Conservation (phyloP, 1,140 invertebrate species). For the Mercenaria mercenaria region DNA sequence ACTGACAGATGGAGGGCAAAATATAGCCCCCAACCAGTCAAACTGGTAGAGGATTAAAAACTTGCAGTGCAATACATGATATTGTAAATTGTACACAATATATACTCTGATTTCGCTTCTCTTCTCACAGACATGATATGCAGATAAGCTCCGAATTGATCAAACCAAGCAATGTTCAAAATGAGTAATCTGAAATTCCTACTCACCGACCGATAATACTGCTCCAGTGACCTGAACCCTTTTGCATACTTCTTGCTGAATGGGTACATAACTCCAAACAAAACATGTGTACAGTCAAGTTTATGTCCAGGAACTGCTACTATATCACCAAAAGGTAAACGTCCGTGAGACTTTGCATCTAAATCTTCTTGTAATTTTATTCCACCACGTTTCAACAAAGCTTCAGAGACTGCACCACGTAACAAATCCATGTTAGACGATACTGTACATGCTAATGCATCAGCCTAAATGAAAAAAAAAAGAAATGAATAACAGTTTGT, state of each 20-base stretch:
- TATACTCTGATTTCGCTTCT: too few species aligned
- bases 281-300: not conserved
- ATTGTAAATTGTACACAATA: too few species aligned
- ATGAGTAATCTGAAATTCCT: not conserved
- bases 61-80: too few species aligned
- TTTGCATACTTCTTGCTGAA: not conserved
- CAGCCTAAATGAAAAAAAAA: not conserved
- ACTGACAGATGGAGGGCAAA: too few species aligned
- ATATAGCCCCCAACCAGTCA: too few species aligned
- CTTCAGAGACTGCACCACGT: not conserved
- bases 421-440: not conserved
- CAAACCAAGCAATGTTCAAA: too few species aligned
- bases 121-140: too few species aligned
- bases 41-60: too few species aligned
- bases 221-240: not conserved
- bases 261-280: not conserved
- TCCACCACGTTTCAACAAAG: not conserved
- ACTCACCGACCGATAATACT: not conserved
- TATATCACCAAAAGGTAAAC: not conserved
- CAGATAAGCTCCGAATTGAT: too few species aligned
- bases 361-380: not conserved
- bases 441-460: slow-evolving; percentile 9
- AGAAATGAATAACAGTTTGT: too few species aligned
- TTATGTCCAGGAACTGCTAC: not conserved
- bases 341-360: not conserved